Evolutionary conservation across 2,113 vertebrate species (phyloP).

Genomic region (Chaetops frenatus): DNA sequence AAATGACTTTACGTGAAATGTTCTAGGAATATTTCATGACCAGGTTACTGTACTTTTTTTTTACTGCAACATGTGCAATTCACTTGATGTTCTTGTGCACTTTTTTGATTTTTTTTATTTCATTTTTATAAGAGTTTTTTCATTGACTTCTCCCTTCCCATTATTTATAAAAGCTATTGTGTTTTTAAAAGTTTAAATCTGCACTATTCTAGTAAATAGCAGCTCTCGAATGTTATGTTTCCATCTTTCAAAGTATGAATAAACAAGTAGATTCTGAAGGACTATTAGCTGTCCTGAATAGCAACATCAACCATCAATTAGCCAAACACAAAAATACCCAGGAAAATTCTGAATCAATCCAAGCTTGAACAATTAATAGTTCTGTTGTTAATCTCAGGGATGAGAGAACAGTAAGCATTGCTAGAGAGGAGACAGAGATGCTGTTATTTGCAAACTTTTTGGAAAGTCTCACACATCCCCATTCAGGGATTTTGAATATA

Average conservation of each 20-base stretch:
- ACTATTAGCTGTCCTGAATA: not conserved
- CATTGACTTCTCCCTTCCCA: not conserved
- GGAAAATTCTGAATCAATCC: not conserved
- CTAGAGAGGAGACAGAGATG: not conserved
- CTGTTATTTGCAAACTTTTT: constrained; percentile 1
- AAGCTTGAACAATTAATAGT: not conserved
- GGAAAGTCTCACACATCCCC: not conserved
- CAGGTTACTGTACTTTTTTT: constrained; percentile 49
- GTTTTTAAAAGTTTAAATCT: constrained; percentile 2
- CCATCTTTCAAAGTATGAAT: constrained; percentile 7
- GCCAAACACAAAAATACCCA: not conserved
- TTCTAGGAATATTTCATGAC: constrained; percentile 21
- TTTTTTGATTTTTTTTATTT: constrained; percentile 34
- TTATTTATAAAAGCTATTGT: constrained; percentile 56
- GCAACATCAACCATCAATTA: not conserved
- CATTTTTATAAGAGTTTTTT: constrained; percentile 60
- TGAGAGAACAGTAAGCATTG: not conserved
- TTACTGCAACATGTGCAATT: constrained; percentile 49
- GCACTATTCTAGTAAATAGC: constrained; percentile 24
- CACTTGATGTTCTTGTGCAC: constrained; percentile 55
- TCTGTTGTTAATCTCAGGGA: not conserved
- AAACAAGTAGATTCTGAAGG: constrained; percentile 21
- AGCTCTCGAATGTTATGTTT: not conserved
- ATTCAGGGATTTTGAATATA: constrained; percentile 4
- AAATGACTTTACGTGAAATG: not conserved